Conservation (phyloP, 2,888 invertebrate species). For the Eupithecia insigniata region DNA sequence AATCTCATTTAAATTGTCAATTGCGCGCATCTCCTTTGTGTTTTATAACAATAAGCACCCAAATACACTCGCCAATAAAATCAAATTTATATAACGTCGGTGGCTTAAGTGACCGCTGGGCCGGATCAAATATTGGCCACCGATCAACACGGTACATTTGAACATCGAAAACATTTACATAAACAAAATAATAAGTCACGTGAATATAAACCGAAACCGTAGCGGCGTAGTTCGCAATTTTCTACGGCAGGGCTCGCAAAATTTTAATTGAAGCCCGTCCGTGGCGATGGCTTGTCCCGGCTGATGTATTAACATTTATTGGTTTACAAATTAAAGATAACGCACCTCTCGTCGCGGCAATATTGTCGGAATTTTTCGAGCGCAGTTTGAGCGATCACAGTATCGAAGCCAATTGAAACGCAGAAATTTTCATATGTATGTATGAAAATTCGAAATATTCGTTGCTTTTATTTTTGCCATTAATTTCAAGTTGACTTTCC, state of each 20-base stretch:
- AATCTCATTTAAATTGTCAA: neutral
- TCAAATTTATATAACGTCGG: slow-evolving; percentile 63
- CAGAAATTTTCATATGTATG: slow-evolving; percentile 39
- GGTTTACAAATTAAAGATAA: slow-evolving; percentile 82
- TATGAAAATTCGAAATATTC: slow-evolving; percentile 34
- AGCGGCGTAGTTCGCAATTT: slow-evolving; percentile 77
- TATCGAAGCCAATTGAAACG: slow-evolving; percentile 44
- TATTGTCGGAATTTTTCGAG: slow-evolving; percentile 55
- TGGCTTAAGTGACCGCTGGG: slow-evolving; percentile 55
- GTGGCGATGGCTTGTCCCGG: slow-evolving; percentile 57
- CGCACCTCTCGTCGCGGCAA: slow-evolving; percentile 61
- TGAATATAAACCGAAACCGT: slow-evolving; percentile 65
- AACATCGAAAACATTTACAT: slow-evolving; percentile 73
- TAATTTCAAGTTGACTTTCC: neutral
- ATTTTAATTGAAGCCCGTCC: slow-evolving; percentile 72
- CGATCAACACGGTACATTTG: slow-evolving; percentile 75
- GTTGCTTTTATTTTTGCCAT: slow-evolving; percentile 17
- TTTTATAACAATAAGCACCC: neutral
- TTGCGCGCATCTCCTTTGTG: neutral
- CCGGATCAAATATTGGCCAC: slow-evolving; percentile 78
- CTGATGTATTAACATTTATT: slow-evolving; percentile 83
- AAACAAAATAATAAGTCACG: slow-evolving; percentile 73
- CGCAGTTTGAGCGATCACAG: slow-evolving; percentile 51
- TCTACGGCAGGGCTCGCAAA: slow-evolving; percentile 71
- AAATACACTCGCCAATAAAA: slow-evolving; percentile 47